Evolutionary conservation across 2,888 invertebrate species (phyloP), one percentile per base, ranked within the genome.

Genomic region (Andrena fulva): DNA sequence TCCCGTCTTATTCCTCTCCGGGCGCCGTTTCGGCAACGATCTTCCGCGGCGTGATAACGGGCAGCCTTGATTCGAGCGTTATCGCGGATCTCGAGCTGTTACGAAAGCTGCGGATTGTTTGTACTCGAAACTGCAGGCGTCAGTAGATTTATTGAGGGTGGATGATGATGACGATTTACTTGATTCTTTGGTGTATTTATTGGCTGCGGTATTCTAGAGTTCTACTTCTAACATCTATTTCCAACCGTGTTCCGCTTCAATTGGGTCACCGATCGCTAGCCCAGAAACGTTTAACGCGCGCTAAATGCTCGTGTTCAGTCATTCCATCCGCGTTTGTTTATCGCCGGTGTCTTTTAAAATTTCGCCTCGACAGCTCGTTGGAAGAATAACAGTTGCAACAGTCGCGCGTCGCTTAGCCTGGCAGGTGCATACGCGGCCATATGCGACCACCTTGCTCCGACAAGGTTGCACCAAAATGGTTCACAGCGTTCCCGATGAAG

Each of bases 401-500:
- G 87, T 87, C 85, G 87, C 84, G 72, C 50, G 74, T 7, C 71
- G 64, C 52, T 76, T 83, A 74, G 83, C 16, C 27, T 71, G 80
- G 80, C 88, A 88, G 88, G 89, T 88, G 88, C 74, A 54, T 52
- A 68, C 82, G 56, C 56, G 67, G 75, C 91, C 91, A 91, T 91
- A 91, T 90, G 90, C 86, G 89, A 87, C 78, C 88, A 87, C 84
- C 88, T 88, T 85, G 88, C 85, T 79, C 67, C 62, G 62, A 75
- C 90, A 90, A 91, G 90, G 90, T 90, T 89, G 88, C 84, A 87
- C 86, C 73, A 83, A 90, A 90, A 87, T 85, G 85, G 89, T 74
- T 81, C 82, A 77, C 82, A 77, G 81, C 80, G 83, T 85, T 76
- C 85, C 50, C 84, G 83, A 84, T 89, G 73, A 74, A 82, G 83